Base-by-base conservation (phyloP, 1,140 invertebrate species). In the Ostrea edulis region DNA sequence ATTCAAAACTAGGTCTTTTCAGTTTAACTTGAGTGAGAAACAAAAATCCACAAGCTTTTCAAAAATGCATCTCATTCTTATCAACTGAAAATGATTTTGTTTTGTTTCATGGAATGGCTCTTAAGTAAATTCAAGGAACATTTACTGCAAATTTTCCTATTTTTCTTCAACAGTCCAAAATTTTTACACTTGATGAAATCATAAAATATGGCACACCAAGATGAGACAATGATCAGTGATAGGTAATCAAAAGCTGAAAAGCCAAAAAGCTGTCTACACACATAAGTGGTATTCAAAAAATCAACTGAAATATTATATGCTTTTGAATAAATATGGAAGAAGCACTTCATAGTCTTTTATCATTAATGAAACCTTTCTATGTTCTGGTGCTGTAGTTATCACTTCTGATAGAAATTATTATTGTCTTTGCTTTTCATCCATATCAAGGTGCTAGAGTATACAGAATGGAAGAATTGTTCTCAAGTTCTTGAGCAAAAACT, bases 171-270 rank as follows among this genome's bases (percentile, higher is more conserved):
- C 68, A 77, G 22, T 77, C 68, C 68, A 11, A 12, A 77, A 29
- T 9, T 29, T 14, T 12, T 77, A 14, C 25, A 44, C 22, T 29
- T 77, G 68, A 77, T 29, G 68, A 77, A 77, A 77, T 77, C 22
- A 35, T 17, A 62, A 77, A 77, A 9, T 77, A 77, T 77, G 68
- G 68, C 68, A 77, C 68, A 77, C 68, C 68, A 77, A 29, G 29
- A 77, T 77, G 68, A 77, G 68, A 77, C 68, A 77, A 77, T 35
- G 14, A 0, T 11, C 4, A 25, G 68, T 29, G 68, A 77, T 14
- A 14, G 68, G 25, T 35, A 77, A 77, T 29, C 25, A 25, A 35
- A 25, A 77, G 68, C 11, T 29, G 12, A 35, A 77, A 77, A 77
- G 68, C 68, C 4, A 77, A 77, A 11, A 77, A 77, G 68, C 68